Evolutionary conservation across 1,140 invertebrate species (phyloP), one percentile per base, ranked within the genome.

Genomic region (Papilio xuthus): DNA sequence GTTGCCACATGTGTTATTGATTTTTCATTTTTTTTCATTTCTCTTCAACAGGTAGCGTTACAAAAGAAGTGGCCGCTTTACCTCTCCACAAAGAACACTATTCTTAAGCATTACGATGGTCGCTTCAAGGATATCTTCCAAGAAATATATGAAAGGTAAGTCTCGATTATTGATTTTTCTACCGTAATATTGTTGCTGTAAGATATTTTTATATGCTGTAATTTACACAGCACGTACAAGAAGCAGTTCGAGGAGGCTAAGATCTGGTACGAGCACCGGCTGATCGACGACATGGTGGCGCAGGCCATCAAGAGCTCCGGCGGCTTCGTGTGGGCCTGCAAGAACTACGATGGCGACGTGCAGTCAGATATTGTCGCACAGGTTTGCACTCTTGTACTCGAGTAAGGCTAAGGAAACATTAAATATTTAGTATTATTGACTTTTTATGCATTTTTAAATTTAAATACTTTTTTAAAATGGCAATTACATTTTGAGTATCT

Each of bases 51-150:
- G 93, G 96, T 97, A 86, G 97, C 97, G 18, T 90, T 98, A n/a
- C 93, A 95, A 84, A 98, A 97, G 90, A 96, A 96, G 84, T 97
- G 96, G 96, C 97, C 97, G 3, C 93, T 98, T 1, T 98, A 98
- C 91, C 90, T 98, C 87, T 98, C 97, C 67, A 98, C 98, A 6
- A 99, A 99, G 92, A 98, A 98, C 90, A 99, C 98, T 1, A 98
- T 98, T 85, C 93, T 98, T 32, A 99, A 99, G 90, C 94, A 95
- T 80, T 99, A 98, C 89, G 98, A 98, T 92, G 97, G 98, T 13
- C 95, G 97, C n/a, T 98, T 98, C 92, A 98, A 98, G 94, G 98
- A 98, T 88, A 98, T 98, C 82, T 98, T 99, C 92, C 95, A 98
- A 94, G 97, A 98, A 89, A 96, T 98, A 84, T 98, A 96, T 92